Evolutionary conservation across 2,113 vertebrate species (phyloP), one percentile per base, ranked within the genome.

Genomic region (Neoarius graeffei): DNA sequence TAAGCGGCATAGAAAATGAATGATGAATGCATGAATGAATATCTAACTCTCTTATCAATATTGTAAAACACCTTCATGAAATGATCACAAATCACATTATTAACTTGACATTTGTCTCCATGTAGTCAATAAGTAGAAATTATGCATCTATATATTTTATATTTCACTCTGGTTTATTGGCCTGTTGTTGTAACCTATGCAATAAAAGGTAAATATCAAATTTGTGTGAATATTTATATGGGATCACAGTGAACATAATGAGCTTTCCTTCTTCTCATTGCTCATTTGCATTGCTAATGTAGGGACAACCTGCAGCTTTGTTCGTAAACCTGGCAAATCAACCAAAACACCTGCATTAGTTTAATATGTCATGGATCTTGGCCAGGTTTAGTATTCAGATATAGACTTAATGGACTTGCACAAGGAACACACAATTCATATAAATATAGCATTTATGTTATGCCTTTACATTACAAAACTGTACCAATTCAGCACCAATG

Each of bases 131-230:
- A 54, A 15, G 8, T 54, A 54, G 7, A 14, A 54, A n/a, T 52
- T 52, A 52, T n/a, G 23, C 48, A 85, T 79, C 83, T 84, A 57
- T 69, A 3, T 76, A 71, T 23, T 62, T 62, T 10, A n/a, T n/a
- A 19, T 5, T 79, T 85, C 17, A 76, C 35, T 59, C 42, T 52
- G 56, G 8, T 83, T 59, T 73, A 27, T 86, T 35, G 62, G 50
- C 80, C 69, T 80, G 59, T 91, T 90, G 91, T 93, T 90, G 92
- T 93, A 92, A 89, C 92, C 94, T 95, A 94, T 94, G 95, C 95
- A 95, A 94, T 64, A 60, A 48, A 91, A 87, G 62, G 67, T 77
- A 62, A 42, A 69, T 86, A 62, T 54, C 56, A 19, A 86, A 84
- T 64, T 30, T 57, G 52, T 82, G 74, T 76, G 30, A 84, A 76